Percentiles rank a stretch among this genome's conserved stretches.
These are phyloP conservation scores for Proctacanthus coquilletti DNA, from an alignment of 1,140 invertebrate species.

Conservation along the genomic window DNA sequence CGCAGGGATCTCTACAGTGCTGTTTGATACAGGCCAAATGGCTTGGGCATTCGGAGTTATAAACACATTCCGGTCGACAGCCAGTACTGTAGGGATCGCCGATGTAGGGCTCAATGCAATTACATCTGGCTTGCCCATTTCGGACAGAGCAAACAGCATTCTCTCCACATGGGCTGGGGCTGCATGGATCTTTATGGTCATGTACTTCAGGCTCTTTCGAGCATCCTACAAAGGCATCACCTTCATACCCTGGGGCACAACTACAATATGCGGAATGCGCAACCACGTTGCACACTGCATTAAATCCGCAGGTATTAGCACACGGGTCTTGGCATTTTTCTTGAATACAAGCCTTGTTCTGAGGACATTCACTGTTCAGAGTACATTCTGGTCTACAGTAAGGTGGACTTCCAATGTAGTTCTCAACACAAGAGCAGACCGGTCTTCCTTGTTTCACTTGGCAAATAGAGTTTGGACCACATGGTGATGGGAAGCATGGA, in stretches of 20 bases:
- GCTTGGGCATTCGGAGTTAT: slow-evolving; percentile 62
- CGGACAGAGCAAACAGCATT: slow-evolving; percentile 59
- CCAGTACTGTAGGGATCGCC: slow-evolving; percentile 64
- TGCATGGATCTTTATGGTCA: slow-evolving; percentile 46
- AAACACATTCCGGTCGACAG: slow-evolving; percentile 63
- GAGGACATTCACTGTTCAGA: slow-evolving; percentile 56
- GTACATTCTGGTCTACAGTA: slow-evolving; percentile 60
- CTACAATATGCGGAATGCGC: slow-evolving; percentile 69
- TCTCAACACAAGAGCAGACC: slow-evolving; percentile 60
- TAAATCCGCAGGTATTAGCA: slow-evolving; percentile 53
- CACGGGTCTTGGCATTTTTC: slow-evolving; percentile 70
- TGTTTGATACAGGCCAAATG: slow-evolving; percentile 68
- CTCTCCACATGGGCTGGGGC: slow-evolving; percentile 64
- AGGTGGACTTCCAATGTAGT: slow-evolving; percentile 55
- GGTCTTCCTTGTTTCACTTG: slow-evolving; percentile 60
- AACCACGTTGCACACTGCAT: slow-evolving; percentile 63
- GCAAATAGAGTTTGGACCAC: slow-evolving; percentile 72
- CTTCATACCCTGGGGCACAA: slow-evolving; percentile 56
- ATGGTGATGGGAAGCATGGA: slow-evolving; percentile 65
- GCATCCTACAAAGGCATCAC: slow-evolving; percentile 68
- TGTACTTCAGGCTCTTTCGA: slow-evolving; percentile 34
- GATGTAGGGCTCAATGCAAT: slow-evolving; percentile 70
- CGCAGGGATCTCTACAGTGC: slow-evolving; percentile 71
- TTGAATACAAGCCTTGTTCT: slow-evolving; percentile 58
- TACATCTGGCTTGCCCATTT: slow-evolving; percentile 51